A percentile compares a stretch with the other conserved stretches of the same genome.
These are phyloP conservation scores for Myotis davidii DNA, from an alignment of 2,113 vertebrate genomes.

Conservation along the genomic window DNA sequence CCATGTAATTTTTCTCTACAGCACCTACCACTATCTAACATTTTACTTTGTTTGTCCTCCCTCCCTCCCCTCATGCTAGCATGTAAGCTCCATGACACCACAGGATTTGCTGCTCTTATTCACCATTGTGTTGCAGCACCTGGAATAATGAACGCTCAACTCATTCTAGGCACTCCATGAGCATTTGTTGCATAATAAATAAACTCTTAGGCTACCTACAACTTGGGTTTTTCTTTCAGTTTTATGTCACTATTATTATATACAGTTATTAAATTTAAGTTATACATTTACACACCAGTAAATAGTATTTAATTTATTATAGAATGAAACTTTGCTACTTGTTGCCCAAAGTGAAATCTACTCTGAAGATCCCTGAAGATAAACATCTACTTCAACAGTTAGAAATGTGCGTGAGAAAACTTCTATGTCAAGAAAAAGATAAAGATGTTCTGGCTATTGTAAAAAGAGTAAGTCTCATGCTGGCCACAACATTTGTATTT, in stretches of 20 bases:
- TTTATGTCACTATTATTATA: neutral
- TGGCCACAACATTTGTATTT: neutral
- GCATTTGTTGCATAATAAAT: neutral
- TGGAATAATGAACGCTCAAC: neutral
- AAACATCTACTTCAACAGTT: conserved; percentile 95
- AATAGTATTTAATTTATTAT: conserved; percentile 13
- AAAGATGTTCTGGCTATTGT: conserved; percentile 94
- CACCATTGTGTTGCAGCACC: neutral
- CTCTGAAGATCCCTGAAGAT: conserved; percentile 92
- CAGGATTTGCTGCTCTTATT: neutral
- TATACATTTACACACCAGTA: neutral
- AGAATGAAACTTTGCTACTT: conserved; percentile 94
- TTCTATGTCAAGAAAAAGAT: conserved; percentile 95
- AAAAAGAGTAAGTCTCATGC: conserved; percentile 88
- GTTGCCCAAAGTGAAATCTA: conserved; percentile 93
- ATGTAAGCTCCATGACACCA: neutral
- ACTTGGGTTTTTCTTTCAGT: neutral
- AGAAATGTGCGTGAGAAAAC: conserved; percentile 93
- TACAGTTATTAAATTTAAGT: neutral
- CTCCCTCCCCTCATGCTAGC: neutral
- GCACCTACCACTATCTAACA: neutral
- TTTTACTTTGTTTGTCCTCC: neutral
- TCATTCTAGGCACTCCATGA: neutral
- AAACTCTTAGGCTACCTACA: neutral
- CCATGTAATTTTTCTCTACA: neutral